phyloP scores from a whole-genome alignment of 2,113 vertebrate genomes.

The Salminus brasiliensis region DNA sequence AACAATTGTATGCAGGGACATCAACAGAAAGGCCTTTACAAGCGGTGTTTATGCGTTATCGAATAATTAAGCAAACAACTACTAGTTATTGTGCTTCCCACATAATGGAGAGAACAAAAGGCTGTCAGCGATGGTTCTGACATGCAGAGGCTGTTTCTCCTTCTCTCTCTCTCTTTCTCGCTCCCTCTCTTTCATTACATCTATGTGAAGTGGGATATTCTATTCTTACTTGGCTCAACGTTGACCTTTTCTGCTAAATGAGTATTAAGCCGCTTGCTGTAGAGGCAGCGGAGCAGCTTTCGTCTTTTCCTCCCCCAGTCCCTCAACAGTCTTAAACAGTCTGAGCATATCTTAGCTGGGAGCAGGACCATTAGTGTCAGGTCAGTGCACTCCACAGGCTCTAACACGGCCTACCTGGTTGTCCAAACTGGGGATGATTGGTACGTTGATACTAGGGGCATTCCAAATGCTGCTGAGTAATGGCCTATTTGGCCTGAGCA shows the following conservation, averaged over 20 bases:
- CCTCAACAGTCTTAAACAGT: not conserved
- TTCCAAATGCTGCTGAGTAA: too few species aligned
- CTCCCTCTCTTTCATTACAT: not conserved
- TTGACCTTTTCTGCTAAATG: conserved; percentile 52
- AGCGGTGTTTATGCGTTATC: conserved; percentile 9
- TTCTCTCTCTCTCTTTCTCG: not conserved
- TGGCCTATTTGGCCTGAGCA: too few species aligned
- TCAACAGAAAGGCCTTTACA: conserved; percentile 16
- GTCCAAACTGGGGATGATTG: not conserved
- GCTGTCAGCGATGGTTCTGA: conserved; percentile 11
- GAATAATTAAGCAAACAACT: conserved; percentile 42
- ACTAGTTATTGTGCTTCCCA: conserved; percentile 21
- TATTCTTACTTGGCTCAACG: conserved; percentile 33
- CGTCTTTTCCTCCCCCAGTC: not conserved
- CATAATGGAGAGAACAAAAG: conserved; percentile 34
- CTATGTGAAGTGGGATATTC: conserved; percentile 9
- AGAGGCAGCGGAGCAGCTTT: conserved; percentile 6
- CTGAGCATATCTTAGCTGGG: conserved; percentile 20
- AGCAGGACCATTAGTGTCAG: conserved; percentile 34
- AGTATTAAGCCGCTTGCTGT: conserved; percentile 3
- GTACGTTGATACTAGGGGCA: too few species aligned
- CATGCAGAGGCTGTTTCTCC: conserved; percentile 18
- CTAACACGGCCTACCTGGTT: not conserved
- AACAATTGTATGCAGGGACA: conserved; percentile 23
- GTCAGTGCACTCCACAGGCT: conserved; percentile 3